Evolutionary conservation across 2,113 vertebrate species (phyloP).

Genomic region (Stegastes partitus): DNA sequence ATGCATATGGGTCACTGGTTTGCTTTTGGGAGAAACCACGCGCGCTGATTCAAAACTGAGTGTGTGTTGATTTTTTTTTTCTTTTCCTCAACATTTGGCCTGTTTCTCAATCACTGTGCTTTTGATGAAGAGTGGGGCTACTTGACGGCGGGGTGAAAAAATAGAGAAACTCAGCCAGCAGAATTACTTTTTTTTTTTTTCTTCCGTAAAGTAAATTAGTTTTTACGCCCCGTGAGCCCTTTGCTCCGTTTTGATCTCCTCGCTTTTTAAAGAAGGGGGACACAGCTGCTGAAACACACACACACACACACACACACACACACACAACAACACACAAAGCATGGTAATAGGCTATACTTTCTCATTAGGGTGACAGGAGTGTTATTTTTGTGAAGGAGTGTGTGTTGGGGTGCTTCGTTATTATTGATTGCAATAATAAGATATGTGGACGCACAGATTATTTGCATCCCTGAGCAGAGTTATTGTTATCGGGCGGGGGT

Average conservation of each 20-base stretch:
- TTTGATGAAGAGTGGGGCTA: slow-evolving; percentile 58
- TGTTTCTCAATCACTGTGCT: slow-evolving; percentile 65
- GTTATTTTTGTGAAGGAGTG: slow-evolving; percentile 65
- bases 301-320: slow-evolving; percentile 31
- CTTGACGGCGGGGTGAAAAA: slow-evolving; percentile 13
- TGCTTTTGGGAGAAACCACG: slow-evolving; percentile 41
- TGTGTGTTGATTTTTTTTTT: slow-evolving; percentile 30
- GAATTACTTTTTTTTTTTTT: slow-evolving; percentile 65
- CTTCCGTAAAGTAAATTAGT: slow-evolving; percentile 64
- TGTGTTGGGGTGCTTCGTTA: slow-evolving; percentile 69
- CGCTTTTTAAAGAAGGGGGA: slow-evolving; percentile 54
- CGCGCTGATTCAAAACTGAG: slow-evolving; percentile 41
- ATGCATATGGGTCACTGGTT: slow-evolving; percentile 62
- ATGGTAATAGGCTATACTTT: slow-evolving; percentile 72
- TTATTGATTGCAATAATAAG: slow-evolving; percentile 87
- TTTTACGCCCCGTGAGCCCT: slow-evolving; percentile 72
- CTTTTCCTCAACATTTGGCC: slow-evolving; percentile 46
- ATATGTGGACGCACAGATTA: slow-evolving; percentile 83
- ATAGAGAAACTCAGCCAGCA: slow-evolving; percentile 33
- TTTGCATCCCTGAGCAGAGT: slow-evolving; percentile 85
- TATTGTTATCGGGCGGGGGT: slow-evolving; percentile 81
- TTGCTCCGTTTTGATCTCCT: slow-evolving; percentile 65
- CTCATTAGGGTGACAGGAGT: slow-evolving; percentile 81
- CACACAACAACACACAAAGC: slow-evolving; percentile 42
- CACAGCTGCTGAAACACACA: slow-evolving; percentile 66